These are phyloP conservation scores for Platichthys stellatus DNA, from an alignment of 2,113 vertebrate species.

Conservation along the genomic window DNA sequence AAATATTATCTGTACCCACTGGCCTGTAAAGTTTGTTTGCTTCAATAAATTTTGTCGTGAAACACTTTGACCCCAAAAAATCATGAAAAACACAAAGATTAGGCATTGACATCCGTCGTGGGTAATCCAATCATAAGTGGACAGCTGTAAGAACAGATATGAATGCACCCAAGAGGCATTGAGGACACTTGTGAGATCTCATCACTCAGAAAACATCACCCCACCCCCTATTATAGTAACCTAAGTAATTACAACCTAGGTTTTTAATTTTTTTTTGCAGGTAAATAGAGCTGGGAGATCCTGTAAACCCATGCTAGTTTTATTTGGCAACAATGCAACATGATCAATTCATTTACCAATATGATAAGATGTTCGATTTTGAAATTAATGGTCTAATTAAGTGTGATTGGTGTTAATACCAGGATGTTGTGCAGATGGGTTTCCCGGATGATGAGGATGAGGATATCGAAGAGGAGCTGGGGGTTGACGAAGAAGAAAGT, in stretches of 20 bases:
- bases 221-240: no score
- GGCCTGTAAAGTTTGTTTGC: no score
- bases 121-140: no score
- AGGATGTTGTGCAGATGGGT: conserved; percentile 90
- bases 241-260: no score
- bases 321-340: background rate
- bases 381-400: conserved; percentile 51
- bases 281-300: background rate
- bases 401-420: conserved; percentile 71
- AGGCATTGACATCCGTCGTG: no score
- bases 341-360: background rate
- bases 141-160: background rate
- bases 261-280: no score
- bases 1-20: no score
- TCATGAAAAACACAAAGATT: no score
- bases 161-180: background rate
- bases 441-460: conserved; percentile 91
- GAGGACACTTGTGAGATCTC: no score
- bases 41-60: no score
- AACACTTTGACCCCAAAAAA: no score
- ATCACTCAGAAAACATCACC: no score
- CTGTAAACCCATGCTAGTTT: background rate
- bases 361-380: conserved; percentile 15
- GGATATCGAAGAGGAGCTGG: conserved; percentile 76
- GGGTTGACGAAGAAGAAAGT: conserved; percentile 81